Percentiles rank a stretch among this genome's conserved stretches.
Evolutionary conservation across 2,888 invertebrate species (phyloP).

Genomic region (Amphipoea oculea): DNA sequence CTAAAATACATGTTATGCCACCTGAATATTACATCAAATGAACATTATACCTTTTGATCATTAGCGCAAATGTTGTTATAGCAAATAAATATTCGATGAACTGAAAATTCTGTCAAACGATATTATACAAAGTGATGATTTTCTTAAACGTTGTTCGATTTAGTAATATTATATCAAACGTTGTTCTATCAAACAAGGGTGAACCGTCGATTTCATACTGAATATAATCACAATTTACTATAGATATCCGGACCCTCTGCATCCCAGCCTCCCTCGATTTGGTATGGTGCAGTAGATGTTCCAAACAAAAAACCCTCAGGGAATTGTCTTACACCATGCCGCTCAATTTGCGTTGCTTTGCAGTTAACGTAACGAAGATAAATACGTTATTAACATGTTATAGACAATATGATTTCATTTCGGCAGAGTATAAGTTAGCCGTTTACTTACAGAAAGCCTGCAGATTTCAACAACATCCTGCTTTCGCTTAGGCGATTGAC

Average conservation of each 20-base stretch:
- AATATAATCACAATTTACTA: not conserved
- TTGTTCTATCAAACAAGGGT: too few relatives aligned
- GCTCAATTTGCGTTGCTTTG: conserved; percentile 10
- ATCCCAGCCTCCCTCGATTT: conserved; percentile 75
- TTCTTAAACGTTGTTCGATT: too few relatives aligned
- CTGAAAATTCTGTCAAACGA: too few relatives aligned
- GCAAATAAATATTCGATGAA: too few relatives aligned
- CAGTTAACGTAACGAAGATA: conserved; percentile 17
- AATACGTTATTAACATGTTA: not conserved
- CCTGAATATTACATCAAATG: too few relatives aligned
- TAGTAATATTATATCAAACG: too few relatives aligned
- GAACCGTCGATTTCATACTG: too few relatives aligned
- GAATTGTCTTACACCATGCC: conserved; percentile 28
- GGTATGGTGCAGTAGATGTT: conserved; percentile 72
- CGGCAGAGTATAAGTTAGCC: not conserved
- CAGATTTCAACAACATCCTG: conserved; percentile 34
- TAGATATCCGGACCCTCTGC: conserved; percentile 66
- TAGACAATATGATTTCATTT: not conserved
- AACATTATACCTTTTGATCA: too few relatives aligned
- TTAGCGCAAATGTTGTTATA: too few relatives aligned
- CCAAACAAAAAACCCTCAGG: conserved; percentile 67
- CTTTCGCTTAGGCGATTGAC: not conserved
- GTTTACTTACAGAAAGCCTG: conserved; percentile 30
- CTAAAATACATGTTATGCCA: too few relatives aligned
- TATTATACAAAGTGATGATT: too few relatives aligned